Evolutionary conservation across 2,797 vertebrate species (phyloP).

Genomic region (Distichodus sexfasciatus): DNA sequence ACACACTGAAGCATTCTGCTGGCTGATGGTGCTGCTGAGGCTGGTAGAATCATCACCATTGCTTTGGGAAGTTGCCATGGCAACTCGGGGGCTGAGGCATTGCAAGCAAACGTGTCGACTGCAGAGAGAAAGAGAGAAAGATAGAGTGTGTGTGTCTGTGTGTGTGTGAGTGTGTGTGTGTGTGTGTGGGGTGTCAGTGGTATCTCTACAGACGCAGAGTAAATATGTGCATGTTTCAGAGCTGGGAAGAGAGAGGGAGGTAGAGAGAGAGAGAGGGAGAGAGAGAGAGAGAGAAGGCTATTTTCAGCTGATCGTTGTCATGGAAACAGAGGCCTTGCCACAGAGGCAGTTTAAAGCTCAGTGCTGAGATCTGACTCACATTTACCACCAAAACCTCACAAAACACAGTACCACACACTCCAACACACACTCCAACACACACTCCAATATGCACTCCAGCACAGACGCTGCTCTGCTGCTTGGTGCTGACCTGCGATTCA

Average conservation of each 20-base stretch:
- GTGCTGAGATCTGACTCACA: slow-evolving; percentile 59
- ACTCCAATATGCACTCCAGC: background rate
- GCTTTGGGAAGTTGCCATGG: slow-evolving; percentile 50
- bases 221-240: slow-evolving; percentile 41
- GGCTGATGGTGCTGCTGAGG: slow-evolving; percentile 20
- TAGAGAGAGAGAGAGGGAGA: slow-evolving; percentile 23
- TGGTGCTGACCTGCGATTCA: too few species aligned
- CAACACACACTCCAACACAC: background rate
- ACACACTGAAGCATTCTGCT: background rate
- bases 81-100: slow-evolving; percentile 43
- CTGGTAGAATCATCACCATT: slow-evolving; percentile 48
- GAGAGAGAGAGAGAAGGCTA: slow-evolving; percentile 57
- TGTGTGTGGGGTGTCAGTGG: slow-evolving; percentile 30
- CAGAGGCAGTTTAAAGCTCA: slow-evolving; percentile 77
- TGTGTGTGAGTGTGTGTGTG: slow-evolving; percentile 31
- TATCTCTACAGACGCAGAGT: slow-evolving; percentile 28
- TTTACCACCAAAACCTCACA: background rate
- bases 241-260: background rate
- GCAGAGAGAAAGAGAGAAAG: slow-evolving; percentile 18
- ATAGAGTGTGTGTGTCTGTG: slow-evolving; percentile 7
- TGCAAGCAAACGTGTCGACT: slow-evolving; percentile 34
- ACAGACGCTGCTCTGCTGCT: too few species aligned
- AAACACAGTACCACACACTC: background rate
- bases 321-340: slow-evolving; percentile 82
- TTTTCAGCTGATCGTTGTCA: slow-evolving; percentile 78